Base-by-base conservation (phyloP, 2,797 vertebrate species). In the Leptatherina wallacei region DNA sequence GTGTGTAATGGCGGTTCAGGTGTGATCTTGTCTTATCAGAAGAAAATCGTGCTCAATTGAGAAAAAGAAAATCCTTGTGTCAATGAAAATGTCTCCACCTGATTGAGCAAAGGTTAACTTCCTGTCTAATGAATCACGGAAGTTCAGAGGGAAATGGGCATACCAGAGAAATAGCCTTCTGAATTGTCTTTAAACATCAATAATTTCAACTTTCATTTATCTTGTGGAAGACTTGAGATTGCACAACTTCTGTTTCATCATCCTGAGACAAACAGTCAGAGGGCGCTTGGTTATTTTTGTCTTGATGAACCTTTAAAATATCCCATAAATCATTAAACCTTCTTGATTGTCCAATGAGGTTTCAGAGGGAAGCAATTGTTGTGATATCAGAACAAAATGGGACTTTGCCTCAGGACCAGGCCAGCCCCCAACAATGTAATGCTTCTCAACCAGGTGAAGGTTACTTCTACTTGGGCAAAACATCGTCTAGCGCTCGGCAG, bases 91-190 rank as follows among this genome's bases (percentile, higher is more conserved):
- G 4, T 66, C 65, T 76, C 57, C 40, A 56, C 56, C 64, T 61
- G 61, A 65, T 35, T 69, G 82, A 76, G 61, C 80, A 91, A 91
- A 91, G 83, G 80, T 92, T 89, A 88, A 91, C 88, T 78, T 75
- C 78, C 72, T 81, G 78, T 85, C 61, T 75, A 88, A 90, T 87
- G 75, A 89, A 82, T 89, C 64, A 86, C 1, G 33, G 61, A 82
- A 66, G 78, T 86, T 36, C 3, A 0, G 60, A 63, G 20, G 8
- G 36, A 73, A 79, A 74, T 62, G 47, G 32, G 40, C 42, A 58
- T 6, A 55, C 9, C 29, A 32, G 56, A 44, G 4, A 62, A 71
- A 77, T 58, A 42, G 5, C 27, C 24, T 6, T 14, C 54, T 20
- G 22, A 67, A 58, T 18, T 54, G 30, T 27, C 52, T 10, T 33